phyloP scores from a whole-genome alignment of 2,888 invertebrate species.

The Serripes groenlandicus region DNA sequence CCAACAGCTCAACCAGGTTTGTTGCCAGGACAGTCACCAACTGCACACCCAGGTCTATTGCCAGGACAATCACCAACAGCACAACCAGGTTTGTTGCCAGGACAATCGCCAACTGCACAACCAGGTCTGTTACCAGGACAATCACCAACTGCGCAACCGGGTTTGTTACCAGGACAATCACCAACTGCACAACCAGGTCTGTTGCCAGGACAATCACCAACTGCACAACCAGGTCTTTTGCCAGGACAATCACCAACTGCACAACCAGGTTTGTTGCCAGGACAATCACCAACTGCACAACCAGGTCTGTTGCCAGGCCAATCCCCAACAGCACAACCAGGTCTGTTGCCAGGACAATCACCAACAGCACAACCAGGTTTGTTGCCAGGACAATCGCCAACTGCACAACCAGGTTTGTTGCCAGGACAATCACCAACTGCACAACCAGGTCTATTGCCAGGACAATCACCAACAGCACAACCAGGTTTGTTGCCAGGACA shows the following conservation, averaged over 20 bases:
- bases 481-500: slow-evolving; percentile 47
- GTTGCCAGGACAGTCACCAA: slow-evolving; percentile 48
- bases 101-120: slow-evolving; percentile 56
- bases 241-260: slow-evolving; percentile 54
- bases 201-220: slow-evolving; percentile 43
- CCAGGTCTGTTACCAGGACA: slow-evolving; percentile 43
- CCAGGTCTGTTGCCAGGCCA: slow-evolving; percentile 36
- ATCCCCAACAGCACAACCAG: slow-evolving; percentile 51
- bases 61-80: slow-evolving; percentile 59
- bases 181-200: slow-evolving; percentile 43
- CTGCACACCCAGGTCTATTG: slow-evolving; percentile 47
- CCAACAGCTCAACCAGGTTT: slow-evolving; percentile 56
- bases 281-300: slow-evolving; percentile 55
- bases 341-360: slow-evolving; percentile 45
- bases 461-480: slow-evolving; percentile 56
- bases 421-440: slow-evolving; percentile 57
- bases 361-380: slow-evolving; percentile 59
- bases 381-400: slow-evolving; percentile 49
- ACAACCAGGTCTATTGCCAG: slow-evolving; percentile 38
- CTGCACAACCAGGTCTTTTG: slow-evolving; percentile 44
- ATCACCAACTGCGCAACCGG: slow-evolving; percentile 48
- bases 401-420: slow-evolving; percentile 47
- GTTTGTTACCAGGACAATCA: slow-evolving; percentile 39
- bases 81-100: slow-evolving; percentile 46
- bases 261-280: slow-evolving; percentile 41